These are phyloP conservation scores for Hydra vulgaris DNA, from an alignment of 30 jellyfish, hydroid and myxozoan species.

Conservation along the genomic window DNA sequence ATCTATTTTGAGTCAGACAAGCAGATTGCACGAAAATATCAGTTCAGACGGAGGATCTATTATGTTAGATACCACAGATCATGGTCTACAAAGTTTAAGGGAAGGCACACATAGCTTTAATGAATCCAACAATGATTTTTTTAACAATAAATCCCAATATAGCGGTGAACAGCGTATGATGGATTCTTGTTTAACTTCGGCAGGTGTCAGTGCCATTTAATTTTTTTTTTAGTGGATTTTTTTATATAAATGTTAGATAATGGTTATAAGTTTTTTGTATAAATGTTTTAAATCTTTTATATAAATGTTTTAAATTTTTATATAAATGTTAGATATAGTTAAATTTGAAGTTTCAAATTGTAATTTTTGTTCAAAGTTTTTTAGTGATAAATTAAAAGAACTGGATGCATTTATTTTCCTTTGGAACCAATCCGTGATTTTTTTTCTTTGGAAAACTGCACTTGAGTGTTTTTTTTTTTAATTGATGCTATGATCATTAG, in stretches of 20 bases:
- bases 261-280: no score
- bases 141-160: constrained; percentile 22
- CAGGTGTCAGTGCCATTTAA: constrained; percentile 87
- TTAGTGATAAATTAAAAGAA: no score
- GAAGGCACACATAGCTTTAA: constrained; percentile 1
- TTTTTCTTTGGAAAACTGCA: no score
- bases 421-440: no score
- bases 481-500: no score
- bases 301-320: no score
- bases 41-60: constrained; percentile 31
- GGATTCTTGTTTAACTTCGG: constrained; percentile 63
- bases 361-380: no score
- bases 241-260: not conserved
- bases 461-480: no score
- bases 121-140: constrained; percentile 19
- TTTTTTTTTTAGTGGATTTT: not conserved
- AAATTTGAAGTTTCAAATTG: no score
- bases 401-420: no score
- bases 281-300: no score
- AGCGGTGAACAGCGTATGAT: constrained; percentile 43
- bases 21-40: constrained; percentile 19
- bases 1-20: constrained; percentile 20
- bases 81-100: not conserved
- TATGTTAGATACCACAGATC: constrained; percentile 11
- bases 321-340: no score